phyloP scores from a whole-genome alignment of 2,113 vertebrate genomes.

The Nansenia antarctica region DNA sequence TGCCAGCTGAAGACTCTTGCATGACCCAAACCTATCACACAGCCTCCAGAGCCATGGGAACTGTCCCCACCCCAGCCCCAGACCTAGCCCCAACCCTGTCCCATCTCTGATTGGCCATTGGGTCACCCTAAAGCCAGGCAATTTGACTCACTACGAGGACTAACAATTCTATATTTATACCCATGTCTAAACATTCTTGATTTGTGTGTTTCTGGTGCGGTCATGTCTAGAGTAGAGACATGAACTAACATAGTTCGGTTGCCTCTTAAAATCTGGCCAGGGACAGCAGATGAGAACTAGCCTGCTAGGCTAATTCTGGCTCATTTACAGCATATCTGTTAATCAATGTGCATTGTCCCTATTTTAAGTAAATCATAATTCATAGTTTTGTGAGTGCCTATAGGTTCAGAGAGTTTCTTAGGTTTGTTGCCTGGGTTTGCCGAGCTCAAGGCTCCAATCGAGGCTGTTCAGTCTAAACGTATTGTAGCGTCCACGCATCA shows the following conservation, averaged over 20 bases:
- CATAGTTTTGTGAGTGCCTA: neutral
- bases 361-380: too few relatives aligned
- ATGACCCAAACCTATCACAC: neutral
- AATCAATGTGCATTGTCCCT: too few relatives aligned
- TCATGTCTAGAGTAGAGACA: too few relatives aligned
- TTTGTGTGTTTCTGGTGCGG: too few relatives aligned
- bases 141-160: neutral
- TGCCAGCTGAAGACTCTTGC: neutral
- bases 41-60: neutral
- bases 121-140: neutral
- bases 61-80: too few relatives aligned
- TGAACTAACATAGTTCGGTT: too few relatives aligned
- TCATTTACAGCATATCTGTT: too few relatives aligned
- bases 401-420: neutral
- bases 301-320: too few relatives aligned
- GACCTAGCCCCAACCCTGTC: neutral
- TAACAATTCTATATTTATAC: too few relatives aligned
- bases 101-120: neutral
- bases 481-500: neutral
- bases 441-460: neutral
- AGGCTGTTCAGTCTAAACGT: neutral
- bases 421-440: neutral
- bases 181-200: too few relatives aligned
- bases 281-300: too few relatives aligned
- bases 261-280: too few relatives aligned